A percentile compares a stretch with the other conserved stretches of the same genome.
Evolutionary conservation across 2,888 invertebrate genomes (phyloP).

Genomic region (Andrena minutula): DNA sequence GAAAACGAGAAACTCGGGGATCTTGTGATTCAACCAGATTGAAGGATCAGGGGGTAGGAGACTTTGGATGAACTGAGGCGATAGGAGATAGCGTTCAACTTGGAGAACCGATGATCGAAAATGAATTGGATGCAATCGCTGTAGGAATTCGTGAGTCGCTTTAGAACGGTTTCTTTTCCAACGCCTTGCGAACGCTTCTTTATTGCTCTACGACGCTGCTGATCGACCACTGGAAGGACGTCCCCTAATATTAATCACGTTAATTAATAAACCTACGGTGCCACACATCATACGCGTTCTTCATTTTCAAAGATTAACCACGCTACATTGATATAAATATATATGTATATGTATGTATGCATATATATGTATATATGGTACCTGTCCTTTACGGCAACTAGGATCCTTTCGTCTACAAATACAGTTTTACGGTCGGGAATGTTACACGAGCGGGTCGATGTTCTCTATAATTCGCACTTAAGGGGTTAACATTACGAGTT

Average conservation of each 20-base stretch:
- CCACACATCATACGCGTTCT: conserved; percentile 58
- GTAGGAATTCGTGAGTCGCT: neutral
- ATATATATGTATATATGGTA: conserved; percentile 47
- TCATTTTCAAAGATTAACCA: conserved; percentile 66
- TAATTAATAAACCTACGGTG: conserved; percentile 70
- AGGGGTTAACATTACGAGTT: conserved; percentile 53
- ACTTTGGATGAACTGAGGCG: too few species aligned
- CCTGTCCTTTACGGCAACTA: conserved; percentile 65
- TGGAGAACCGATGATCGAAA: too few species aligned
- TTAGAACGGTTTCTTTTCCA: conserved; percentile 8
- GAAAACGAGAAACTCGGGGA: neutral
- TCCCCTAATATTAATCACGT: conserved; percentile 63
- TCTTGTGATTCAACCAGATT: too few species aligned
- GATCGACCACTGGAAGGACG: conserved; percentile 46
- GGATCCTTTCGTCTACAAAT: conserved; percentile 62
- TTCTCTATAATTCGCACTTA: conserved; percentile 68
- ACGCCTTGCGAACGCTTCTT: conserved; percentile 15
- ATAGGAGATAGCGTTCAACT: too few species aligned
- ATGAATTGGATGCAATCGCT: too few species aligned
- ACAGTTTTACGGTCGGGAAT: conserved; percentile 62
- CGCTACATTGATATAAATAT: conserved; percentile 72
- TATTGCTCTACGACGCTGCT: conserved; percentile 60
- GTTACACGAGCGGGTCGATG: conserved; percentile 70
- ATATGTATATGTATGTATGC: conserved; percentile 54
- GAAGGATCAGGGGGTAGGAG: too few species aligned